A percentile compares a stretch with the other conserved stretches of the same genome.
Conservation (phyloP, 2,888 invertebrate genomes). For the Invenusta paracnida region DNA sequence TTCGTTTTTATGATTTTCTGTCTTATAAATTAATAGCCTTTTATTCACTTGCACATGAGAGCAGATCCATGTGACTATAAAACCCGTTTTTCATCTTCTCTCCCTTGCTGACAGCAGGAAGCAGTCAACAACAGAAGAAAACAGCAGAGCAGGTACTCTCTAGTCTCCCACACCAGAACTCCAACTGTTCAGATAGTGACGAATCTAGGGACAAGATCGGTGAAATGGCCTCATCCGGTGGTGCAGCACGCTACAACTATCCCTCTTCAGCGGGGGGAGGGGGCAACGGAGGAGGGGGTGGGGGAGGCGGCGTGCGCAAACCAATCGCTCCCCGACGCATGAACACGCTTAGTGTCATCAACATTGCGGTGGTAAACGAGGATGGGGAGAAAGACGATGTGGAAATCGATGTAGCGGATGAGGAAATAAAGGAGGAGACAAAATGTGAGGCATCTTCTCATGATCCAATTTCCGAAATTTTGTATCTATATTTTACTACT, state of each 20-base stretch:
- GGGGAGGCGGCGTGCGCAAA: neutral
- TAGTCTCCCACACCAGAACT: neutral
- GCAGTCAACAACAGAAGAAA: too few relatives aligned
- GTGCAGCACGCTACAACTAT: neutral
- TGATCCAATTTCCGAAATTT: too few relatives aligned
- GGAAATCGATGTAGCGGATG: conserved; percentile 20
- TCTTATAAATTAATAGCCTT: too few relatives aligned
- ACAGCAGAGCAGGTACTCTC: too few relatives aligned
- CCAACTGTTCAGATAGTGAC: neutral
- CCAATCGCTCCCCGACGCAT: conserved; percentile 10
- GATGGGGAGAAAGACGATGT: conserved; percentile 13
- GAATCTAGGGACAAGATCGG: neutral
- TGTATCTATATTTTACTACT: too few relatives aligned
- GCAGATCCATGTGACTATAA: too few relatives aligned
- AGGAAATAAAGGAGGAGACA: conserved; percentile 24
- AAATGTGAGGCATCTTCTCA: too few relatives aligned
- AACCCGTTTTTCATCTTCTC: too few relatives aligned
- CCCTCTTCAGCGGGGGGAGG: neutral
- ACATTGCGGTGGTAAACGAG: conserved; percentile 22
- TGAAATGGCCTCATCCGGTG: conserved; percentile 17
- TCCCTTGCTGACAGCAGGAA: too few relatives aligned
- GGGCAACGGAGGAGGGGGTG: neutral
- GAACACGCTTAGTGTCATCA: conserved; percentile 20
- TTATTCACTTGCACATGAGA: too few relatives aligned
- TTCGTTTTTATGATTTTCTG: too few relatives aligned